phyloP scores from a whole-genome alignment of 2,888 invertebrate species.

The Hypomecis punctinalis region DNA sequence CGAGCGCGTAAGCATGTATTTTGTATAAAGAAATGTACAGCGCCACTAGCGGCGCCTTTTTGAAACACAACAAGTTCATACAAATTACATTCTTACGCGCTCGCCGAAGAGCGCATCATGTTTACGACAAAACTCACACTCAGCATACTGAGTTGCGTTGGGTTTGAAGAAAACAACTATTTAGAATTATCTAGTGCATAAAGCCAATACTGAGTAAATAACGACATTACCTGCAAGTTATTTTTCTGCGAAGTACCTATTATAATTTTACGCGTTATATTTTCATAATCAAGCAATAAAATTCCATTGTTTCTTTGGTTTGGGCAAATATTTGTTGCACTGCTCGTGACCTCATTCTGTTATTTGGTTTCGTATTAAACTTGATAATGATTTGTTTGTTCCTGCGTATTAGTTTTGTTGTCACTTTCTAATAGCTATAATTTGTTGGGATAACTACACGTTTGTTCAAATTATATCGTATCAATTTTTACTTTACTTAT shows the following conservation, averaged over 20 bases:
- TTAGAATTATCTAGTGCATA: slow-evolving; percentile 20
- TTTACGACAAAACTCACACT: too few species aligned
- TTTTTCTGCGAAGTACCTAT: not conserved
- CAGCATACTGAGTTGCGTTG: slow-evolving; percentile 1
- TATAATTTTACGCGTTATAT: slow-evolving; percentile 17
- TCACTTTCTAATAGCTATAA: slow-evolving; percentile 15
- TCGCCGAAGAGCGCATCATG: too few species aligned
- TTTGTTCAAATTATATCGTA: too few species aligned
- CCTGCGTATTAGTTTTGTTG: slow-evolving; percentile 29
- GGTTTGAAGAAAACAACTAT: slow-evolving; percentile 8
- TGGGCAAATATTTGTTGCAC: slow-evolving; percentile 51
- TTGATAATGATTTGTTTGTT: slow-evolving; percentile 54
- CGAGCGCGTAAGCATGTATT: too few species aligned
- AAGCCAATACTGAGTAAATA: slow-evolving; percentile 11
- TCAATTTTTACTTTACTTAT: too few species aligned
- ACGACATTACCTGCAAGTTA: slow-evolving; percentile 10
- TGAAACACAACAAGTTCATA: too few species aligned
- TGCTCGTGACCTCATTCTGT: slow-evolving; percentile 55
- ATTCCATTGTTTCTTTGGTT: slow-evolving; percentile 53
- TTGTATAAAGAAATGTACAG: too few species aligned
- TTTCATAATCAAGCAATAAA: slow-evolving; percentile 38
- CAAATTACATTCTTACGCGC: too few species aligned
- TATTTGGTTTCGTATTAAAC: slow-evolving; percentile 42
- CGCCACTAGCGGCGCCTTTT: too few species aligned
- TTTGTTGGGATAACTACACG: not conserved